A percentile compares a stretch with the other conserved stretches of the same genome.
Conservation (phyloP, 2,113 vertebrate genomes). For the Mustelus asterias region DNA sequence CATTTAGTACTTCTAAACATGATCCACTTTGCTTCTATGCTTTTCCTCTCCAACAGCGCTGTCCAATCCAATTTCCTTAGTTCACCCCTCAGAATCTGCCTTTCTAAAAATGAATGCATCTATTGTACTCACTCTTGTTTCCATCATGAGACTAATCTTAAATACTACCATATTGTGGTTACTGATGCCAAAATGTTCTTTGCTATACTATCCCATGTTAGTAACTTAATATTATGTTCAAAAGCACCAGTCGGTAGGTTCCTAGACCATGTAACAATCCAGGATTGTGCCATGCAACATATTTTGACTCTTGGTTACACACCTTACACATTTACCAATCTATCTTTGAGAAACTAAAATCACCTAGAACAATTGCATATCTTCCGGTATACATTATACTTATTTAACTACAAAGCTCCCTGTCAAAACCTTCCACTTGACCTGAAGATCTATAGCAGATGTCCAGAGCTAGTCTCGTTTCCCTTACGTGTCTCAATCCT, state of each 20-base stretch:
- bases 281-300: neutral
- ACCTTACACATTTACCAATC: neutral
- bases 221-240: constrained; percentile 17
- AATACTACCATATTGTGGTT: neutral
- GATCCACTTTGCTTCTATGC: constrained; percentile 16
- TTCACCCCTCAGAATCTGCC: neutral
- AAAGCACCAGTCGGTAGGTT: neutral
- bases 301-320: neutral
- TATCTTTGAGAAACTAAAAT: neutral
- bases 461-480: neutral
- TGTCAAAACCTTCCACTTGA: neutral
- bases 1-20: neutral
- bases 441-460: neutral
- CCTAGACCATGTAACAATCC: constrained; percentile 3
- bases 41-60: constrained; percentile 1
- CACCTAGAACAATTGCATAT: neutral
- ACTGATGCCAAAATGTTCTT: neutral
- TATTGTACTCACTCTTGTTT: constrained; percentile 19
- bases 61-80: constrained; percentile 28
- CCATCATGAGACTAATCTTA: neutral
- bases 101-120: constrained; percentile 32
- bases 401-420: neutral
- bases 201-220: neutral
- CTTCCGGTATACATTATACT: neutral
- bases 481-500: neutral